Conservation (phyloP, 1,140 invertebrate species). For the Drosophila repletoides region DNA sequence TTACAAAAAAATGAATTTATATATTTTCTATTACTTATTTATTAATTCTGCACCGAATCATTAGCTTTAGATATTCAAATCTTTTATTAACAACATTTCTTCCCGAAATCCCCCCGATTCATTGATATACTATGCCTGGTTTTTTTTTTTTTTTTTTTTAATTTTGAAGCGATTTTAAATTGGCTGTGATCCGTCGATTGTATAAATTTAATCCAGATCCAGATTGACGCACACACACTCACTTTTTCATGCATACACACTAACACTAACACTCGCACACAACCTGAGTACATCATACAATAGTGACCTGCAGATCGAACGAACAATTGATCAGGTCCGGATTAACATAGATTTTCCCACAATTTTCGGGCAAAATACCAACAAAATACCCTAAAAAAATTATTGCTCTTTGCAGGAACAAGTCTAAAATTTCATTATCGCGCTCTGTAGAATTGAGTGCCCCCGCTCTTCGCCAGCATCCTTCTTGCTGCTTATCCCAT, state of each 20-base stretch:
- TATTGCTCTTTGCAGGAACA: conserved; percentile 48
- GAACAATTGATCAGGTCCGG: conserved; percentile 67
- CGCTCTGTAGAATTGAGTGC: conserved; percentile 30
- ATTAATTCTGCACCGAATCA: no score
- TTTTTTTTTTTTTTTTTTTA: no score
- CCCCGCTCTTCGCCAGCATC: no score
- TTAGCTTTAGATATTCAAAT: no score
- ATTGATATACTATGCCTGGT: no score
- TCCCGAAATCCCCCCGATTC: no score
- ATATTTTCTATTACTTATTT: no score
- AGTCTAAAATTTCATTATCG: conserved; percentile 78
- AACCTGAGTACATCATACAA: conserved; percentile 19
- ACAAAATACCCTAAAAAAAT: conserved; percentile 35
- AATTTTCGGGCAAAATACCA: conserved; percentile 58
- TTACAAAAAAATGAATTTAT: no score
- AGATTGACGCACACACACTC: conserved; percentile 1
- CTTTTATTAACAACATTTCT: no score
- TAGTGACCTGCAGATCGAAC: conserved; percentile 62
- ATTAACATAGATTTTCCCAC: conserved; percentile 76
- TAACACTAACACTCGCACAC: neutral
- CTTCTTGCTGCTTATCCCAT: conserved; percentile 63
- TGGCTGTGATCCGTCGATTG: conserved; percentile 38
- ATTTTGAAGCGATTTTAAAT: no score
- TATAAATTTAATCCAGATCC: conserved; percentile 45
- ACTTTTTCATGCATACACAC: neutral